Percentiles rank a stretch among this genome's conserved stretches.
These are phyloP conservation scores for Pararge aegeria DNA, from an alignment of 1,140 invertebrate species.

Conservation along the genomic window DNA sequence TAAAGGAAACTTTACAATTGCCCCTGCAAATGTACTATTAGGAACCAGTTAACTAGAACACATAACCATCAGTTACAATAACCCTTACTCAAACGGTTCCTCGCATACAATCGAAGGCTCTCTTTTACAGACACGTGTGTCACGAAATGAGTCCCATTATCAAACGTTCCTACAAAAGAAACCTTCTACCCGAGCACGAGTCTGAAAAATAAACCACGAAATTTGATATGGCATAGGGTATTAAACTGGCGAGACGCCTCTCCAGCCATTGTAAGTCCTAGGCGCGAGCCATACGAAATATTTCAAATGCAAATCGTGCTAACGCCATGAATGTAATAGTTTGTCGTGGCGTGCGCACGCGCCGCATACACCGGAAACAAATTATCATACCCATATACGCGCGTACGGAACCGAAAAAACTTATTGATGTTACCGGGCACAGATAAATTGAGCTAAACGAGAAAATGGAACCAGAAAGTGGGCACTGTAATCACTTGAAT, in stretches of 20 bases:
- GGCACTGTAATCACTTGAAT: conserved; percentile 36
- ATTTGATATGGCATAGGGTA: conserved; percentile 61
- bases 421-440: conserved; percentile 67
- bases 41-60: conserved; percentile 9
- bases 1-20: neutral
- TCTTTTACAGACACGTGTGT: conserved; percentile 59
- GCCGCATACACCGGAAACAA: conserved; percentile 72
- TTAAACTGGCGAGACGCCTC: conserved; percentile 48
- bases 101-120: conserved; percentile 27
- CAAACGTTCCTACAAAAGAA: conserved; percentile 47
- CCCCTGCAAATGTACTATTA: neutral
- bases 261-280: conserved; percentile 55
- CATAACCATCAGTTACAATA: conserved; percentile 16
- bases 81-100: conserved; percentile 20
- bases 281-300: conserved; percentile 71
- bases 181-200: conserved; percentile 55
- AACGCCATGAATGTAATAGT: conserved; percentile 76
- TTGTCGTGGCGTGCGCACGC: conserved; percentile 72
- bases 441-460: conserved; percentile 70
- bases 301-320: conserved; percentile 79
- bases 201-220: conserved; percentile 75
- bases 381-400: conserved; percentile 78
- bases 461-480: conserved; percentile 49
- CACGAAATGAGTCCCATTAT: conserved; percentile 63
- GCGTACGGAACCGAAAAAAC: conserved; percentile 66